Conservation (phyloP, 2,113 vertebrate genomes). For the Sorex araneus region DNA sequence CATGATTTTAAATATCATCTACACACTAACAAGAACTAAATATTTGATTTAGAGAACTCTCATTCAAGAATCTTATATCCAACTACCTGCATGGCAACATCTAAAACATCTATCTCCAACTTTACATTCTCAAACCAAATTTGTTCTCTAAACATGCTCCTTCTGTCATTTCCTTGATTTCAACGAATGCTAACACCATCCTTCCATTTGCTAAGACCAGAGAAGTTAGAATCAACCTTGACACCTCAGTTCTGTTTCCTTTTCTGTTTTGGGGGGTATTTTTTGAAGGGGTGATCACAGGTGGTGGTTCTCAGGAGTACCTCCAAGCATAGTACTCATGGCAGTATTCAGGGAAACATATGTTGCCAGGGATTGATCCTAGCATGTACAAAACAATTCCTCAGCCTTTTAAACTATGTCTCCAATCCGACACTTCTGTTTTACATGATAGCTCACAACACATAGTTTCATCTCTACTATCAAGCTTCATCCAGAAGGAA, state of each 20-base stretch:
- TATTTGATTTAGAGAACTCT: neutral
- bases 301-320: too few species aligned
- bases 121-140: neutral
- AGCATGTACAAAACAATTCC: too few species aligned
- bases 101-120: neutral
- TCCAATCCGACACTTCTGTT: too few species aligned
- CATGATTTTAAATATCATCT: neutral
- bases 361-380: too few species aligned
- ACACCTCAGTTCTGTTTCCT: too few species aligned
- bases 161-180: neutral
- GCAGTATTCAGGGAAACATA: too few species aligned
- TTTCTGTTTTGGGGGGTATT: too few species aligned
- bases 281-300: too few species aligned
- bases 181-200: neutral
- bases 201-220: neutral
- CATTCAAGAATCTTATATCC: slow-evolving; percentile 15
- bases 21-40: neutral
- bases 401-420: too few species aligned
- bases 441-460: neutral
- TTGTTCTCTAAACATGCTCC: neutral
- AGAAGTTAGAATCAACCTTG: neutral
- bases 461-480: neutral
- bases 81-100: neutral
- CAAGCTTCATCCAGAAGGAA: neutral
- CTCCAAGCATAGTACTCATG: too few species aligned